These are phyloP conservation scores for Spinibarbus caldwelli DNA, from an alignment of 2,797 vertebrate genomes.

Conservation along the genomic window DNA sequence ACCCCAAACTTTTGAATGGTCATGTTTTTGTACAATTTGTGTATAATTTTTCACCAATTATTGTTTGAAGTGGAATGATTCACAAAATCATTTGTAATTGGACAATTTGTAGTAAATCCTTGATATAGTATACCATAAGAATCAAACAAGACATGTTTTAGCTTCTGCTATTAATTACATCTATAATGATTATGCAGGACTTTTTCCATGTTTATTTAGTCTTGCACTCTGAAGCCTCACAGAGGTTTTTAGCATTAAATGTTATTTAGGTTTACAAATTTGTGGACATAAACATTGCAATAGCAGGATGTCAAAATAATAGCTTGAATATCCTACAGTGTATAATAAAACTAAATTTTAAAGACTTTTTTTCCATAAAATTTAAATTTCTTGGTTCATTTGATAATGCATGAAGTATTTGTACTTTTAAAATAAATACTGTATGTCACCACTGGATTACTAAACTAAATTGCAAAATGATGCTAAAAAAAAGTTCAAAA, in stretches of 20 bases:
- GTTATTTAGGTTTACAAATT: neutral
- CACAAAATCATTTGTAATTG: neutral
- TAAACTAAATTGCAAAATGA: neutral
- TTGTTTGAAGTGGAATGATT: neutral
- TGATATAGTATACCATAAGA: neutral
- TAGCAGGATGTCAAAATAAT: neutral
- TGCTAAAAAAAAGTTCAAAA: neutral
- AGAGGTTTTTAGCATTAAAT: neutral
- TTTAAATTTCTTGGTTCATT: neutral
- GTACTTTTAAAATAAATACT: neutral
- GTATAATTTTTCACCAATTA: neutral
- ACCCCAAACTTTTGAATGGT: neutral
- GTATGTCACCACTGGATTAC: neutral
- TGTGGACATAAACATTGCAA: neutral
- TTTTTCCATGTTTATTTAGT: neutral
- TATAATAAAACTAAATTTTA: neutral
- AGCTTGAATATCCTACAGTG: neutral
- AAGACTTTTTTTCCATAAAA: too few species aligned
- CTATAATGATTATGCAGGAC: too few species aligned
- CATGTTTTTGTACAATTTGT: neutral
- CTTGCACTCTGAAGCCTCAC: neutral
- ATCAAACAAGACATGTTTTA: neutral
- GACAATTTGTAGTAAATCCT: neutral
- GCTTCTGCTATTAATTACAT: neutral
- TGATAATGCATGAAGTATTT: neutral